These are phyloP conservation scores for Gallinago paraguaiae DNA, from an alignment of 2,113 vertebrate species.

Conservation along the genomic window DNA sequence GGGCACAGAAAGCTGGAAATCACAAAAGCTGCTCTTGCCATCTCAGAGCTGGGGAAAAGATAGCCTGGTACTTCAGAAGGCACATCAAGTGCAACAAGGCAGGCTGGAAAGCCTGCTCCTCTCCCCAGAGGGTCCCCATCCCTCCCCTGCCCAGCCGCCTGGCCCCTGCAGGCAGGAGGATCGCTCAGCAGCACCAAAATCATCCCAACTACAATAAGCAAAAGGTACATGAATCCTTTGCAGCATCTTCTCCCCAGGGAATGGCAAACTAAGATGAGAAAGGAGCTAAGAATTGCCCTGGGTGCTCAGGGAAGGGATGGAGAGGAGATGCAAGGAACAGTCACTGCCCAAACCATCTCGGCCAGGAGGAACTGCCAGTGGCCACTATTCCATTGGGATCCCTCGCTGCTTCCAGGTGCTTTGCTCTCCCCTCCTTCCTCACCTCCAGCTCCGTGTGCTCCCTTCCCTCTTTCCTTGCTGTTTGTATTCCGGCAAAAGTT, in stretches of 20 bases:
- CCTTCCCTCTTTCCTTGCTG: background rate
- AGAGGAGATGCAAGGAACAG: background rate
- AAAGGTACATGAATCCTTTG: background rate
- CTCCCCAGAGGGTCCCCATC: background rate
- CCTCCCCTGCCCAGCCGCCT: background rate
- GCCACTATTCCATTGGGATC: accelerated
- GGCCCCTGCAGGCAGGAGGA: background rate
- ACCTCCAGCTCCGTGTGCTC: background rate
- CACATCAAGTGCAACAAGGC: background rate
- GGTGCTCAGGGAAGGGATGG: background rate
- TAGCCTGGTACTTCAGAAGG: background rate
- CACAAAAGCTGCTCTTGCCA: background rate
- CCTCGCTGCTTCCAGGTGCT: background rate
- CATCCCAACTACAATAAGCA: background rate
- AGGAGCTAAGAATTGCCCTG: background rate
- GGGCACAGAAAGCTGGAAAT: background rate
- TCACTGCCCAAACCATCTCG: background rate
- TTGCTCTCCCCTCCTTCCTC: background rate
- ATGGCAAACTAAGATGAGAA: background rate
- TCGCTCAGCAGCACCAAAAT: background rate
- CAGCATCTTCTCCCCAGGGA: background rate
- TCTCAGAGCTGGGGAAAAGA: accelerated
- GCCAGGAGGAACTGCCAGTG: background rate
- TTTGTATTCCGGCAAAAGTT: background rate
- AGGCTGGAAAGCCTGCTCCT: background rate